phyloP scores from a whole-genome alignment of 2,113 vertebrate species.

The Mus pahari region DNA sequence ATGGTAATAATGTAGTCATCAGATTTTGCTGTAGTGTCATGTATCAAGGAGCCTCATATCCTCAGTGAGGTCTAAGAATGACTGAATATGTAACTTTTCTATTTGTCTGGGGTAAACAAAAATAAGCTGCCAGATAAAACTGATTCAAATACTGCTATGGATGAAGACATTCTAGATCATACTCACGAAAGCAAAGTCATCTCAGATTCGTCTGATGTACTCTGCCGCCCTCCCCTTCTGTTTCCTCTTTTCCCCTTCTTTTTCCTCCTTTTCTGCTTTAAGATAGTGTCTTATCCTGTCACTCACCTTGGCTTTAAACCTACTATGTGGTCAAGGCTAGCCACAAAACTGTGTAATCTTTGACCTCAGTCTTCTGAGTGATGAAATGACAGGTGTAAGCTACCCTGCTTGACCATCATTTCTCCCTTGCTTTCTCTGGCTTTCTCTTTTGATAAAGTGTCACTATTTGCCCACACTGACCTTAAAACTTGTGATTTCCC shows the following conservation, averaged over 20 bases:
- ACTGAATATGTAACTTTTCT: not conserved
- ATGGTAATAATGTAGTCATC: not conserved
- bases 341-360: not conserved
- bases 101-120: not conserved
- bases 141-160: not conserved
- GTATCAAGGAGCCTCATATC: not conserved
- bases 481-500: too few species aligned
- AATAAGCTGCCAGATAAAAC: not conserved
- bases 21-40: not conserved
- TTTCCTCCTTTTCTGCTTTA: not conserved
- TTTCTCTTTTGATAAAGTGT: not conserved
- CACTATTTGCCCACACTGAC: not conserved
- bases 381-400: not conserved
- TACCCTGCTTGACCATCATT: not conserved
- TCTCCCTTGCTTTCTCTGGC: too few species aligned
- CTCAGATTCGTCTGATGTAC: too few species aligned
- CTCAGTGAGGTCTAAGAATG: not conserved
- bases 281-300: not conserved
- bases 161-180: constrained; percentile 24
- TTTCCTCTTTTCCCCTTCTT: not conserved
- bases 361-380: not conserved
- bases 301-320: not conserved
- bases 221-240: not conserved
- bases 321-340: not conserved
- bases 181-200: not conserved